Percentiles rank a stretch among this genome's conserved stretches.
Evolutionary conservation across 2,113 vertebrate species (phyloP).

Genomic region (Scatophagus argus): DNA sequence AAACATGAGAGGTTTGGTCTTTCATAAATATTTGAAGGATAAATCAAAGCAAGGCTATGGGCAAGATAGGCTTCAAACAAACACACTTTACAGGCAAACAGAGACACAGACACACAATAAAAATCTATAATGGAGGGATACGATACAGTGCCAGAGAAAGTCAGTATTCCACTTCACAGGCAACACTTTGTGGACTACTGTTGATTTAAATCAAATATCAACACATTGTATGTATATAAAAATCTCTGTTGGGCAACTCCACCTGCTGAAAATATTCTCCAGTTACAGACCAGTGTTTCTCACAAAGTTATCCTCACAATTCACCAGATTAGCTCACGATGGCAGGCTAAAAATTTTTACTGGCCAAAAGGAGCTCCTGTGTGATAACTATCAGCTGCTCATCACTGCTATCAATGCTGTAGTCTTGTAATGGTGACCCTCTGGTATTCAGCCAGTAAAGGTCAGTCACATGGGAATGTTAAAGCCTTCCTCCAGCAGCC

Average conservation of each 20-base stretch:
- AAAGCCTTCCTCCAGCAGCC: slow-evolving; percentile 17
- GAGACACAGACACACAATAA: background rate
- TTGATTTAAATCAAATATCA: background rate
- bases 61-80: slow-evolving; percentile 34
- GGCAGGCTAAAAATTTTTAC: background rate
- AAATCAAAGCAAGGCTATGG: slow-evolving; percentile 25
- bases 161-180: background rate
- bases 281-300: too few species aligned
- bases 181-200: background rate
- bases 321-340: background rate
- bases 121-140: slow-evolving; percentile 21
- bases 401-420: background rate
- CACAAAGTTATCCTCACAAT: too few species aligned
- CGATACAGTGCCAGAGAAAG: background rate
- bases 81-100: background rate
- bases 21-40: slow-evolving; percentile 42
- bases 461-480: slow-evolving; percentile 48
- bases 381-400: background rate
- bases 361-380: background rate
- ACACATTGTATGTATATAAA: too few species aligned
- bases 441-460: background rate
- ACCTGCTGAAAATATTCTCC: too few species aligned
- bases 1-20: slow-evolving; percentile 9
- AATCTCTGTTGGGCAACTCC: too few species aligned
- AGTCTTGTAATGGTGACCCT: background rate